Conservation (phyloP, 2,113 vertebrate species). For the Thryonomys swinderianus region DNA sequence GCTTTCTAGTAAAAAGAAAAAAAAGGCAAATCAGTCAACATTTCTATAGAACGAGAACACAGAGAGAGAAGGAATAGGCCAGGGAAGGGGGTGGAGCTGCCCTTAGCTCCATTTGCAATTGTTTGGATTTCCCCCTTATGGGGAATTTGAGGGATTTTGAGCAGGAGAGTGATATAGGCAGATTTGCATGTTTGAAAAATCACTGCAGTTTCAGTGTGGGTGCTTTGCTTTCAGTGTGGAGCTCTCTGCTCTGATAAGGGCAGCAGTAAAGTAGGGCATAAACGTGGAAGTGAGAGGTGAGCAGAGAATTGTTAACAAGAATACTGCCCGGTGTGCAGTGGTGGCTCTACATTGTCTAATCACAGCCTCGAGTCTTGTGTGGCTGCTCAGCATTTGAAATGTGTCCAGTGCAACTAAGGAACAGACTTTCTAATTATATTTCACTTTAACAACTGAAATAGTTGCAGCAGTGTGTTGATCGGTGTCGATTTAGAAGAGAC, state of each 20-base stretch:
- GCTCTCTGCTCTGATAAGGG: not conserved
- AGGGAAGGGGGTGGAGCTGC: not conserved
- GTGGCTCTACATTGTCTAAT: not conserved
- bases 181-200: not conserved
- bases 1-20: not conserved
- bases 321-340: not conserved
- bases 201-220: not conserved
- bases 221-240: not conserved
- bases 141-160: not conserved
- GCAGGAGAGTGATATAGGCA: not conserved
- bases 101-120: not conserved
- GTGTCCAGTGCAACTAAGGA: not conserved
- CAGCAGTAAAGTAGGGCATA: not conserved
- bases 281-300: not conserved
- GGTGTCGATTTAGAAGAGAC: not conserved
- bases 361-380: not conserved
- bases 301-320: not conserved
- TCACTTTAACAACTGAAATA: constrained; percentile 18
- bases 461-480: not conserved
- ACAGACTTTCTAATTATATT: constrained; percentile 18
- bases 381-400: not conserved
- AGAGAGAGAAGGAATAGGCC: not conserved
- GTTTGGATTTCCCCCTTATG: not conserved
- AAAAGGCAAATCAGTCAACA: not conserved
- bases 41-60: not conserved